These are phyloP conservation scores for Phenganax subtilis DNA, from an alignment of 92 coral and sea anemone species.

Conservation along the genomic window DNA sequence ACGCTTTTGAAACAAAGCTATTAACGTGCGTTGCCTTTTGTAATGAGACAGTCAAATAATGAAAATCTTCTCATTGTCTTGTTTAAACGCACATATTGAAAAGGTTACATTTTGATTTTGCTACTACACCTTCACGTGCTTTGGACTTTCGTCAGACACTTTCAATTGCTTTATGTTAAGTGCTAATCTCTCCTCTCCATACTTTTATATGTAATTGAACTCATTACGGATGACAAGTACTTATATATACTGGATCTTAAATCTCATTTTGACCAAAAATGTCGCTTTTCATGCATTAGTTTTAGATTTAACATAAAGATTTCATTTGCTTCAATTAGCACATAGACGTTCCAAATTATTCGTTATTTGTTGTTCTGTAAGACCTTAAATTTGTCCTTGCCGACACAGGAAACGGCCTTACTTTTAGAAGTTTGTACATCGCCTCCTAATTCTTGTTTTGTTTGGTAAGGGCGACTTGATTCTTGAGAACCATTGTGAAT, in stretches of 20 bases:
- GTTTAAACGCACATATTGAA: no score
- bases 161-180: neutral
- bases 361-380: no score
- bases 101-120: no score
- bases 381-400: no score
- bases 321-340: constrained; percentile 16
- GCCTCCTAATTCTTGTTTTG: no score
- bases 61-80: neutral
- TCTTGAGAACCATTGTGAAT: no score
- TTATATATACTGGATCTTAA: neutral
- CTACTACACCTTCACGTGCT: neutral
- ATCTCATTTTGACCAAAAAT: neutral
- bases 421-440: no score
- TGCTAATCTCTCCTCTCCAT: neutral
- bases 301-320: neutral
- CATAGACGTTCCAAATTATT: neutral
- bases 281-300: neutral
- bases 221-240: neutral
- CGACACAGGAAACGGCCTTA: no score
- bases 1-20: no score
- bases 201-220: neutral
- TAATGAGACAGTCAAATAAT: neutral
- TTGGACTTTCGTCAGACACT: neutral
- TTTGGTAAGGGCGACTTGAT: no score
- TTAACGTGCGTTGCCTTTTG: neutral